Conservation (phyloP, 2,113 vertebrate genomes). For the Colinus virginianus region DNA sequence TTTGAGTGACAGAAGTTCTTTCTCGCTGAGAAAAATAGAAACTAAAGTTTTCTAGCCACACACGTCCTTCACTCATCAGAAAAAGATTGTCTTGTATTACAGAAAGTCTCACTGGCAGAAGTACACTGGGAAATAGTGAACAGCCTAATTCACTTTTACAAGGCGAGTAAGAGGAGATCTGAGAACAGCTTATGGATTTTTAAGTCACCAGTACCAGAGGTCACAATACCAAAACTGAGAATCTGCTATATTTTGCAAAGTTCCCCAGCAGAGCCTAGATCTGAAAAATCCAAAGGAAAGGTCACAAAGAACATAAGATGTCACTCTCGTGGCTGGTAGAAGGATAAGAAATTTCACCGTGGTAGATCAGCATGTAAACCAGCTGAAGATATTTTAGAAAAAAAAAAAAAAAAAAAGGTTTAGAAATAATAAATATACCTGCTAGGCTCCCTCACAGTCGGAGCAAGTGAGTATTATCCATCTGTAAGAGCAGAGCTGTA, state of each 20-base stretch:
- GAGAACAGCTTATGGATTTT: not conserved
- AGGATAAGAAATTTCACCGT: not conserved
- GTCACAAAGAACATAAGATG: not conserved
- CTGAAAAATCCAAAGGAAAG: not conserved
- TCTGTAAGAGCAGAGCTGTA: not conserved
- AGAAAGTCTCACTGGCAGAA: not conserved
- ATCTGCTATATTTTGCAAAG: not conserved
- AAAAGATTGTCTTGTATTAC: not conserved
- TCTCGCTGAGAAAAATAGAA: not conserved
- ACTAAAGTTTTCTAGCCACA: not conserved
- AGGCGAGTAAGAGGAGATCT: not conserved
- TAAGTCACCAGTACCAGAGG: not conserved
- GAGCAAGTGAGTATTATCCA: not conserved
- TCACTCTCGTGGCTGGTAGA: not conserved
- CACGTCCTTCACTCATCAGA: not conserved
- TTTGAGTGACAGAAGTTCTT: not conserved
- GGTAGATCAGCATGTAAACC: not conserved
- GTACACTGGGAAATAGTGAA: not conserved
- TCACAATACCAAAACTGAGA: not conserved
- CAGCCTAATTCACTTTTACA: not conserved
- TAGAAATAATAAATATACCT: not conserved
- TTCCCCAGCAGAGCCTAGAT: not conserved
- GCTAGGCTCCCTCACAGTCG: not conserved
- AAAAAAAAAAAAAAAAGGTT: not conserved
- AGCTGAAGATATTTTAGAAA: not conserved